Evolutionary conservation across 2,113 vertebrate genomes (phyloP).

Genomic region (Mus musculus): DNA sequence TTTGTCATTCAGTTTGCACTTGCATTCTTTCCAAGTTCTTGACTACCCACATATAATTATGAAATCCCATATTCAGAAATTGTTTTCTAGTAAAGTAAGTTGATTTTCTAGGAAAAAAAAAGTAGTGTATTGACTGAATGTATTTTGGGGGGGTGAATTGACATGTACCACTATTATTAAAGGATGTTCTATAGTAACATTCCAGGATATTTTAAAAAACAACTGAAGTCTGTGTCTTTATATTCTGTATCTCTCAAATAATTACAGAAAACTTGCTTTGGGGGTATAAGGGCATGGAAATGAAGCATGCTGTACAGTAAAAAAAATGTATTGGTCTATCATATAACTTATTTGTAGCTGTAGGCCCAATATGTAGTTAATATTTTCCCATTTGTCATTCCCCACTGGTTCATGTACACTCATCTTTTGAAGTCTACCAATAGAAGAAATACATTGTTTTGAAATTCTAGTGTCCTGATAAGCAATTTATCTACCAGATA

Average conservation of each 20-base stretch:
- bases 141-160: neutral
- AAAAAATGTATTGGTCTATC: neutral
- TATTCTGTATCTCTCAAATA: neutral
- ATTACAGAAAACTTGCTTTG: neutral
- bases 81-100: too few species aligned
- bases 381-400: neutral
- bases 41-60: neutral
- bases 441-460: too few species aligned
- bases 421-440: neutral
- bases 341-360: neutral
- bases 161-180: neutral
- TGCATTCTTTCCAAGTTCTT: neutral
- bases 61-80: neutral
- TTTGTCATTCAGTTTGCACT: neutral
- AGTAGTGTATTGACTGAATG: neutral
- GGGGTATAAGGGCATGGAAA: rapidly evolving
- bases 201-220: neutral
- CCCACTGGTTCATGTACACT: too few species aligned
- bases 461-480: too few species aligned
- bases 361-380: neutral
- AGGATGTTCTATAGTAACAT: neutral
- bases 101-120: neutral
- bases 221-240: neutral
- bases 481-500: too few species aligned
- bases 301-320: neutral